Conservation (phyloP, 2,888 invertebrate species). For the Rhimphoctona megacephalus region DNA sequence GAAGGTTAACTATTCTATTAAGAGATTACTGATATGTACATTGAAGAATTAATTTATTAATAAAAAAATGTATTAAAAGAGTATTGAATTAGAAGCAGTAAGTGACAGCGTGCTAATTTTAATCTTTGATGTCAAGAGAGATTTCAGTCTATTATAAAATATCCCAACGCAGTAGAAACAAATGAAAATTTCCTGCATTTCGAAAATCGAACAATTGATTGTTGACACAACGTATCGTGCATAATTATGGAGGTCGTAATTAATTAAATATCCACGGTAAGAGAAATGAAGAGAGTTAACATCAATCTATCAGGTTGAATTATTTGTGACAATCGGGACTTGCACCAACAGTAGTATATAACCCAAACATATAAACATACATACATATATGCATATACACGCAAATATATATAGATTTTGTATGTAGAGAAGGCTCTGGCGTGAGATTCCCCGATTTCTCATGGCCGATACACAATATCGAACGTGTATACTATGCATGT, state of each 20-base stretch:
- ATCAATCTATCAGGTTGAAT: slow-evolving; percentile 64
- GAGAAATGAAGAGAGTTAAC: slow-evolving; percentile 18
- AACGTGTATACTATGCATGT: slow-evolving; percentile 36
- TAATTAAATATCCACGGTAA: slow-evolving; percentile 17
- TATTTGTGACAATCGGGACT: slow-evolving; percentile 49
- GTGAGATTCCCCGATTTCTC: slow-evolving; percentile 49
- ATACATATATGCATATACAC: neutral
- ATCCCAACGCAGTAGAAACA: no score
- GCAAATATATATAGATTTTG: neutral
- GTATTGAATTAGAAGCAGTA: no score
- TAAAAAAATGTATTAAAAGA: neutral
- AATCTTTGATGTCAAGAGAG: no score
- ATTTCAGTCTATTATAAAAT: no score
- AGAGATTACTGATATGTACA: neutral
- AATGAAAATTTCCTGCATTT: no score
- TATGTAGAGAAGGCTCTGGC: slow-evolving; percentile 22
- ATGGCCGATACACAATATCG: slow-evolving; percentile 47
- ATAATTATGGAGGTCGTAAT: slow-evolving; percentile 34
- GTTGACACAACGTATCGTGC: slow-evolving; percentile 27
- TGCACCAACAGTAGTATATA: slow-evolving; percentile 7
- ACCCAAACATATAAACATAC: neutral
- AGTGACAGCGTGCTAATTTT: no score
- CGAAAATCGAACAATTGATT: neutral
- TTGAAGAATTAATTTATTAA: neutral
- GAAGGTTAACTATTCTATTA: neutral